Evolutionary conservation across 2,888 invertebrate genomes (phyloP).

Genomic region (Sphecodes monilicornis): DNA sequence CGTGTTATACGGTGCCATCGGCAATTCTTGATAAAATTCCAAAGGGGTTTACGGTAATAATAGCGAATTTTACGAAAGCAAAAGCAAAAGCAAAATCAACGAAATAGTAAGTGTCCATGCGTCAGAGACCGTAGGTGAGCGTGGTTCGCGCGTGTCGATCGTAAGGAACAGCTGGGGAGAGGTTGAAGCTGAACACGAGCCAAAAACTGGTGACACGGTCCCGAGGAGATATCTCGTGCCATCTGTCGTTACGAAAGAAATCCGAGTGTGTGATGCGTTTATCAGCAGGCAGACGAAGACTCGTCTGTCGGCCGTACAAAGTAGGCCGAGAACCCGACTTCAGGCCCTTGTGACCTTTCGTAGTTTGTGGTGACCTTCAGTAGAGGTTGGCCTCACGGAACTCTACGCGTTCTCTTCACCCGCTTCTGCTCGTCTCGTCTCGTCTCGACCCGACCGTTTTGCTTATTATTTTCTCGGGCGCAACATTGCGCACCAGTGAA

Average conservation of each 20-base stretch:
- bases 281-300: slow-evolving; percentile 47
- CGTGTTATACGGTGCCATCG: background rate
- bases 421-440: slow-evolving; percentile 16
- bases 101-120: background rate
- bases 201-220: slow-evolving; percentile 28
- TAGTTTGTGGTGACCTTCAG: slow-evolving; percentile 77
- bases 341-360: slow-evolving; percentile 74
- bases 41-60: background rate
- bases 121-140: background rate
- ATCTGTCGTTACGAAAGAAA: slow-evolving; percentile 60
- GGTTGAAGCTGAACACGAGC: slow-evolving; percentile 19
- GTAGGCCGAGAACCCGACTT: slow-evolving; percentile 38
- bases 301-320: slow-evolving; percentile 43
- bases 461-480: background rate
- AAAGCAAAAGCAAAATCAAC: background rate
- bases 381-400: slow-evolving; percentile 48
- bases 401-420: slow-evolving; percentile 14
- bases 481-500: slow-evolving; percentile 4
- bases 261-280: slow-evolving; percentile 47
- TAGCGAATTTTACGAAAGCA: background rate
- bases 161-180: slow-evolving; percentile 10
- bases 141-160: background rate
- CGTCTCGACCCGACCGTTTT: background rate
- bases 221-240: slow-evolving; percentile 49
- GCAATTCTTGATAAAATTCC: background rate